Evolutionary conservation across 2,113 vertebrate genomes (phyloP), one percentile per base, ranked within the genome.

Genomic region (Pao palembangensis): DNA sequence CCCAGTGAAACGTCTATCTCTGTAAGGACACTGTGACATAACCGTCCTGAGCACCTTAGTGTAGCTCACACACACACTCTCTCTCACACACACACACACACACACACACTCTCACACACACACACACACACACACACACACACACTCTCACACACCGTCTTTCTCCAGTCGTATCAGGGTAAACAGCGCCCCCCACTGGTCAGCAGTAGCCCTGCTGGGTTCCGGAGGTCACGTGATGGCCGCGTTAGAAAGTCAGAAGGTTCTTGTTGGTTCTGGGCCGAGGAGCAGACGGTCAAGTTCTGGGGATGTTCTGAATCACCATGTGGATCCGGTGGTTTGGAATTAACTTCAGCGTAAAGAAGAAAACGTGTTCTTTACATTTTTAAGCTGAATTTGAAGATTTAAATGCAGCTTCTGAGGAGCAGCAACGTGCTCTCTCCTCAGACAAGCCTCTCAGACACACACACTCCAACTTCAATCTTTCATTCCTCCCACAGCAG

Each of bases 151-250:
- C 8, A 11, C 15, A 11, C 19, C 23, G 14, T 7, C 34, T 38
- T 38, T 10, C 23, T 11, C 16, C 19, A 12, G 21, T 23, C 21
- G 21, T 14, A 6, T 11, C 2, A 2, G 34, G 11, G 25, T 46
- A 25, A 79, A 68, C 73, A 58, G 62, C 15, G 16, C 72, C 67
- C 31, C 70, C 6, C 54, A 15, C 41, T 77, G 80, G 61, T 48
- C 65, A 42, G 4, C 2, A 16, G 23, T 16, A 14, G 55, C 25
- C 63, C 60, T 54, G 44, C 23, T 18, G 18, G 18, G 19, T 49
- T 44, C 43, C 12, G 43, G 43, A 44, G 43, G 16, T 44, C 16
- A 15, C 16, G 16, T 44, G 10, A 44, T 6, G 21, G n/a, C n/a
- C n/a, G n/a, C n/a, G n/a, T n/a, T 23, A 3, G 21, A 23, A 23